Evolutionary conservation across 2,888 invertebrate species (phyloP), one percentile per base, ranked within the genome.

Genomic region (Artemia sp.): DNA sequence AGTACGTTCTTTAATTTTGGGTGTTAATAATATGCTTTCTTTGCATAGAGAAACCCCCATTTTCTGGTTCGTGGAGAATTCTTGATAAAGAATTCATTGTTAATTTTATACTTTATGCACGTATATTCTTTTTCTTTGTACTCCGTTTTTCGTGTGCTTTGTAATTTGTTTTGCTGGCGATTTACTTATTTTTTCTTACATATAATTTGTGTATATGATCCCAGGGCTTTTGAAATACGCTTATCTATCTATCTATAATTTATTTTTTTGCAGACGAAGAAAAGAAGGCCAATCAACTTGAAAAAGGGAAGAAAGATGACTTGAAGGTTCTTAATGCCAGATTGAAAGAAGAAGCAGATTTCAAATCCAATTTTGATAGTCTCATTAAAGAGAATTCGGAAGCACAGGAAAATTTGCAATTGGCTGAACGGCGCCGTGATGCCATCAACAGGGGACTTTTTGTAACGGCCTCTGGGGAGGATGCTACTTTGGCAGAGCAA

Each of bases 401-500:
- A 24, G 64, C 64, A 8, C 64, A 58, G 12, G 84, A 85, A 69
- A 86, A 85, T 0, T 83, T 90, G 73, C 81, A 81, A 10, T 82
- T 81, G 52, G 90, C 93, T 0, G 89, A 92, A 79, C 85, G 85
- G 73, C 85, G 84, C 73, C 89, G 87, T 75, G 87, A 95, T 76
- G 92, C 92, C 24, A 84, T 93, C 64, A 88, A 86, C 75, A 83
- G 88, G 52, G 96, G 96, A 11, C 81, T 89, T 74, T 84, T 88
- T 64, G 86, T 88, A 69, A 88, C 86, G 73, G 88, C 86, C 19
- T 85, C 86, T 72, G 91, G 91, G 0, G 83, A 85, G 75, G 85
- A 89, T 8, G 88, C 89, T 52, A 89, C 94, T 0, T 81, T 96
- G 70, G 90, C 91, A 77, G 90, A 92, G 73, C 93, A 93, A 77